Evolutionary conservation across 2,888 invertebrate species (phyloP).

Genomic region (Diloba caeruleocephala): DNA sequence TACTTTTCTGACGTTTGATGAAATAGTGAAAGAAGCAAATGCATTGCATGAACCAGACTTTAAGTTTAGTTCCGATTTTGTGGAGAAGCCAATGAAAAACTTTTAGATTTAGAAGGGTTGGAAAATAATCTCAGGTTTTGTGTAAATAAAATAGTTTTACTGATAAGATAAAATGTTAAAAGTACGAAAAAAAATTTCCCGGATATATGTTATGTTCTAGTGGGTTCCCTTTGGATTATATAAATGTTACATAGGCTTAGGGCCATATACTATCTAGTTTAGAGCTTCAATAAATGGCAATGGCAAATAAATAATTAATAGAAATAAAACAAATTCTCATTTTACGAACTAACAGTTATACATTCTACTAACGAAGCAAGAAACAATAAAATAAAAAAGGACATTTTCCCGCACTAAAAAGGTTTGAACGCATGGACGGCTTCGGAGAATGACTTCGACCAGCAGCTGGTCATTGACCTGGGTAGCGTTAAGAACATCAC

Average conservation of each 20-base stretch:
- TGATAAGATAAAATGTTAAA: constrained; percentile 24
- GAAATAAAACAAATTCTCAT: constrained; percentile 42
- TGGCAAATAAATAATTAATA: constrained; percentile 52
- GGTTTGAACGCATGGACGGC: constrained; percentile 98
- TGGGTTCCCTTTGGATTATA: constrained; percentile 43
- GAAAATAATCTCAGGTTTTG: constrained; percentile 33
- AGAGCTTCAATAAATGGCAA: constrained; percentile 37
- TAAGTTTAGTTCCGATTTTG: constrained; percentile 88
- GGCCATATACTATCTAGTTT: constrained; percentile 26
- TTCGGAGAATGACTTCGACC: constrained; percentile 96
- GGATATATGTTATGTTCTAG: constrained; percentile 12
- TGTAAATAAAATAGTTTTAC: constrained; percentile 16
- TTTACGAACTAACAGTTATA: constrained; percentile 47
- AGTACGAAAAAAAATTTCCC: constrained; percentile 22
- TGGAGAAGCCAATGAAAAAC: constrained; percentile 85
- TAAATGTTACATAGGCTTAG: constrained; percentile 43
- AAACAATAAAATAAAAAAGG: constrained; percentile 42
- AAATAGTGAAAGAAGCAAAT: constrained; percentile 89
- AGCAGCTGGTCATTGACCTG: constrained; percentile 97
- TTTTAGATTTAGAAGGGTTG: constrained; percentile 37
- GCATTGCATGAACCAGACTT: constrained; percentile 82
- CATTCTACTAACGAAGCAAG: constrained; percentile 54
- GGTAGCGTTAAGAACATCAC: constrained; percentile 96
- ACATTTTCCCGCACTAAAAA: constrained; percentile 77
- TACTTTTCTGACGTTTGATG: constrained; percentile 88